phyloP scores from a whole-genome alignment of 2,113 vertebrate genomes.

The Sebastes fasciatus region DNA sequence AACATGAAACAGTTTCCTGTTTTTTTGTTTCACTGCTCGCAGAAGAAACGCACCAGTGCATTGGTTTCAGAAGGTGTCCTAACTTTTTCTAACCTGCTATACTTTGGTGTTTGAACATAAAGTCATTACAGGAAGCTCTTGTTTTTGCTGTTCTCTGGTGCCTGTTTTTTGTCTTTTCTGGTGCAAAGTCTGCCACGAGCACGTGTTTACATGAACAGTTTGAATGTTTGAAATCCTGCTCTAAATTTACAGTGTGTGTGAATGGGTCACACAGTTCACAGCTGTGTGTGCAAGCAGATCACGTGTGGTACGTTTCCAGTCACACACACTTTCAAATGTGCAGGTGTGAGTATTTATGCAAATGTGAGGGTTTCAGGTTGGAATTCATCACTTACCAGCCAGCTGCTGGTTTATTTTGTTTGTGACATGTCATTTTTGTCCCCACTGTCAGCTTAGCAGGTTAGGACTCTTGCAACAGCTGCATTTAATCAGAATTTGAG shows the following conservation, averaged over 20 bases:
- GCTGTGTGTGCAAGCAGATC: conserved; percentile 8
- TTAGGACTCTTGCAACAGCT: not conserved
- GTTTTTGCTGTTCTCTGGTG: not conserved
- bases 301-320: not conserved
- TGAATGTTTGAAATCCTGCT: not conserved
- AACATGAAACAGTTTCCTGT: conserved; percentile 3
- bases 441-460: not conserved
- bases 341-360: conserved; percentile 38
- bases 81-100: not conserved
- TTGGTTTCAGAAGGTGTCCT: not conserved
- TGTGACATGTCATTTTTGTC: not conserved
- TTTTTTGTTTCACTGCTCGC: not conserved
- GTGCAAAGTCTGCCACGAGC: not conserved
- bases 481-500: not conserved
- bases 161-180: conserved; percentile 15
- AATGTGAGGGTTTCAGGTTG: conserved; percentile 48
- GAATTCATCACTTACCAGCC: not conserved
- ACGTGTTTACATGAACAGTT: not conserved
- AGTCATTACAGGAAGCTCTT: not conserved
- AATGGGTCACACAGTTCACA: conserved; percentile 16
- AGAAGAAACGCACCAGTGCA: not conserved
- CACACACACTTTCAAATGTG: conserved; percentile 7
- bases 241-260: not conserved
- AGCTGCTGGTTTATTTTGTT: not conserved
- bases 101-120: not conserved